Evolutionary conservation across 2,797 vertebrate genomes (phyloP), one percentile per base, ranked within the genome.

Genomic region (Sardinella longiceps): DNA sequence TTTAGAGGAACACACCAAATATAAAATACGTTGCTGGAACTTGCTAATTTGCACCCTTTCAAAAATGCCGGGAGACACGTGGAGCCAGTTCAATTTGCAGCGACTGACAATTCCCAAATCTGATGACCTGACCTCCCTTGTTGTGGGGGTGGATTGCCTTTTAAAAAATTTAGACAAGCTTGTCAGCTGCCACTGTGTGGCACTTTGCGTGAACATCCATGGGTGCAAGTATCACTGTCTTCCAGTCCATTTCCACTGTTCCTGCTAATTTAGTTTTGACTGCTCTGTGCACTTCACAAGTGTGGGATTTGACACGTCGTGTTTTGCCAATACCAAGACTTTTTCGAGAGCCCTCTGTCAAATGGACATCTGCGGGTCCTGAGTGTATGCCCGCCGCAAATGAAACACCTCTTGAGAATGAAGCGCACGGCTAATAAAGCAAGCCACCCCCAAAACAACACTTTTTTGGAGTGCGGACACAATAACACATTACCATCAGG

Each of bases 71-170:
- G 91, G 93, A 93, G 95, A 96, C 94, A 96, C 98, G 96, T 95
- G 96, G 97, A 96, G 96, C 95, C 96, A 97, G 95, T 95, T 95
- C 95, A 96, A 96, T 96, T 96, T 95, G 89, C 93, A 94, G 91
- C 15, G 90, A 92, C 93, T 95, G 95, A 95, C 92, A 94, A 94
- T 94, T 92, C 90, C 85, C 90, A 94, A 93, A 95, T 94, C 90
- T 91, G 90, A 88, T 94, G 93, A 95, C 84, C 91, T 89, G 96
- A 94, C 88, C 94, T 94, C 95, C 93, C 94, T 93, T 94, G 95
- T 91, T 95, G 95, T 95, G 95, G 95, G 95, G 94, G 94, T 91
- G 93, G 94, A 92, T 93, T 95, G 95, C 95, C 94, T 95, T 95
- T 92, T 95, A 94, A 93, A 92, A 92, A 92, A 94, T 92, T 92